Evolutionary conservation across 2,113 vertebrate genomes (phyloP).

Genomic region (Vidua chalybeata): DNA sequence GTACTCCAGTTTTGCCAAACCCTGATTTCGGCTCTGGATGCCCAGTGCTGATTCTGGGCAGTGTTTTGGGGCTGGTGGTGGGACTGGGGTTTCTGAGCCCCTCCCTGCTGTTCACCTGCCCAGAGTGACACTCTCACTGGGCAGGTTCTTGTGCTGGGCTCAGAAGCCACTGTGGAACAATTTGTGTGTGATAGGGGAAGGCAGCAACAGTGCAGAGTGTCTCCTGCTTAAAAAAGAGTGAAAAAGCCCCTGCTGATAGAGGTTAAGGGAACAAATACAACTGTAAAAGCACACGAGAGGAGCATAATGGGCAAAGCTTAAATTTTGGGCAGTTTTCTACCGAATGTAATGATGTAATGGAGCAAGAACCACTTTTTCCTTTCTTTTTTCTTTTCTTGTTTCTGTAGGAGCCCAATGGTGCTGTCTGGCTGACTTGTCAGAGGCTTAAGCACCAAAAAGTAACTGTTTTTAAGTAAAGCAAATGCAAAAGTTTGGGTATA

Average conservation of each 20-base stretch:
- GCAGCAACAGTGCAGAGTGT: neutral
- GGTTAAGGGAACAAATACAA: neutral
- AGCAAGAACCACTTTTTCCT: neutral
- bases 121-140: fast-evolving
- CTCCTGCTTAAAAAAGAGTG: neutral
- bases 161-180: neutral
- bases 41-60: neutral
- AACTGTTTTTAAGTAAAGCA: neutral
- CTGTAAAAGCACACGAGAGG: neutral
- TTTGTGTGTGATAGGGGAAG: too few species aligned
- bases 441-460: neutral
- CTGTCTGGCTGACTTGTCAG: neutral
- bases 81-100: neutral
- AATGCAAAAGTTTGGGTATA: neutral
- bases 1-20: neutral
- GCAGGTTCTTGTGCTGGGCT: neutral
- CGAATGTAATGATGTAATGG: neutral
- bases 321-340: neutral
- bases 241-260: neutral
- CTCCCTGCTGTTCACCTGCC: neutral
- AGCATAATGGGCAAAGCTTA: neutral
- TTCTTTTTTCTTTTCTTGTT: neutral
- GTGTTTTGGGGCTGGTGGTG: neutral
- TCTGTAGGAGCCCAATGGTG: neutral
- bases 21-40: neutral